Base-by-base conservation (phyloP, 2,113 vertebrate genomes). In the Melanostigma gelatinosum region DNA sequence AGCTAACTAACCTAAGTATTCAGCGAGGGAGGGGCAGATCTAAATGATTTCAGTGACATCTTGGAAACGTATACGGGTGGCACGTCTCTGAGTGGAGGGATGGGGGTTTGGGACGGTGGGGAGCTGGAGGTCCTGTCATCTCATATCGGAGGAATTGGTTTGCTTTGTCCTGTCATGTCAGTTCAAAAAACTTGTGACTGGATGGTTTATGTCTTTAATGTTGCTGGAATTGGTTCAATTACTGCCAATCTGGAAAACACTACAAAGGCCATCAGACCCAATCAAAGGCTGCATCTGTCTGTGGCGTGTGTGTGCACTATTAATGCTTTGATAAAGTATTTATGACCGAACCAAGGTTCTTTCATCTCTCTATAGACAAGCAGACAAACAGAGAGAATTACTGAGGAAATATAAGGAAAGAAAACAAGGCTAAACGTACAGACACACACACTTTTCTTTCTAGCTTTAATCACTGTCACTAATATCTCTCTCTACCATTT, bases 291-390 rank as follows among this genome's bases (percentile, higher is more conserved):
- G 6, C 66, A 69, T 87, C 48, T 84, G 42, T 72, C 68, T 72
- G 48, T 74, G 81, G 72, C 22, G 32, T 65, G 63, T 65, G 58
- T 76, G 58, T 8, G 38, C n/a, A 46, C 65, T 79, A 58, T 57
- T 66, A 76, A 76, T 78, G 73, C 89, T 91, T 89, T 91, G 88
- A 91, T 93, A 69, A 92, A 93, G 77, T 87, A 93, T 93, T 93
- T 81, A 93, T 93, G 83, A 92, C 16, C 78, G 71, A 83, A 90
- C 85, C 66, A 80, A 15, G 18, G 54, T 62, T 52, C 79, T 92
- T 88, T 90, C 79, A 88, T 90, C 79, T 85, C 74, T 72, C 87
- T 54, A 83, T 46, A 83, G 80, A 90, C 84, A 85, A 32, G 48
- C 72, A 75, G 69, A 85, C 58, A 86, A 79, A 82, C 68, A 75